Evolutionary conservation across 2,113 vertebrate genomes (phyloP), one percentile per base, ranked within the genome.

Genomic region (Chunga burmeisteri): DNA sequence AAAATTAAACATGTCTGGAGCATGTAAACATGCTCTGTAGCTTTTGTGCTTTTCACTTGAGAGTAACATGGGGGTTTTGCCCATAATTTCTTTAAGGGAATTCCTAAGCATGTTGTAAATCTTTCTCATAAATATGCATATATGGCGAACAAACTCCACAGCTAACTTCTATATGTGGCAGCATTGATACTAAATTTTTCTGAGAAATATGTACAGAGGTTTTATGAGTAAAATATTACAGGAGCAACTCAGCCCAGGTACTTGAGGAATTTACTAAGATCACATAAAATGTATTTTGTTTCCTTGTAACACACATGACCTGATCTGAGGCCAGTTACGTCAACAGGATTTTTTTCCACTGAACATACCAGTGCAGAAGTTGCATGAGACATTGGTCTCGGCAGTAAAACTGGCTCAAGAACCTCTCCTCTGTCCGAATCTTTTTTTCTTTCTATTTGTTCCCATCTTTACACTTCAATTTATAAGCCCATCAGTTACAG

Each of bases 161-260:
- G 46, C 19, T 90, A 93, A 73, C 30, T 71, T 73, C 63, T 77
- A 13, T 12, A 65, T 26, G 17, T 63, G 53, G n/a, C 58, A 87
- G 32, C 10, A 58, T 52, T 6, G 56, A 71, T 22, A 27, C 22
- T 32, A 13, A 23, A 3, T 85, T 81, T 87, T 95, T 65, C 66
- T 91, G 70, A 91, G 65, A 85, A 94, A 87, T 49, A 70, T 7
- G 16, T 68, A 40, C 16, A 47, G 56, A 58, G 36, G 10, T 63
- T 94, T 94, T 97, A 92, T 92, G 89, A 86, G 40, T 40, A 80
- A 82, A 94, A 55, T 85, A 50, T 71, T 82, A 66, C 53, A 67
- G 52, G 25, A 90, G 72, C 20, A 90, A 68, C 47, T 78, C 42
- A 86, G 52, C 13, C 25, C 29, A 93, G 58, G 36, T 88, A 77